phyloP scores from a whole-genome alignment of 2,888 invertebrate species.

The Andrena chrysosceles region DNA sequence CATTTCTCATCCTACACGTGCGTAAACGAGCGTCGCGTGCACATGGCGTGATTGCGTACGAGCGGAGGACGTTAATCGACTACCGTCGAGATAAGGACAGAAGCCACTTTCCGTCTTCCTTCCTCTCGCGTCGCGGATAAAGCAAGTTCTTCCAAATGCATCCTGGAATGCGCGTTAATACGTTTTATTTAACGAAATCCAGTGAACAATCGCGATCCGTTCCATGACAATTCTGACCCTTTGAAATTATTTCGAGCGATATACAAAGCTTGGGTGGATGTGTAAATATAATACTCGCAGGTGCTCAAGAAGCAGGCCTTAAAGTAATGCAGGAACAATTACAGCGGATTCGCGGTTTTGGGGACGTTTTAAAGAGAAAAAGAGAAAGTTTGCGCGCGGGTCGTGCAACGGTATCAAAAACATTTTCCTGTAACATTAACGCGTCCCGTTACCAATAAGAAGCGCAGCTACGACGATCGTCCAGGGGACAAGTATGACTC shows the following conservation, averaged over 20 bases:
- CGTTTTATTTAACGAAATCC: constrained; percentile 22
- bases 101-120: constrained; percentile 60
- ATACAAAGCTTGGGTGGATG: not conserved
- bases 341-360: constrained; percentile 2
- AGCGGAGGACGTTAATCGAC: constrained; percentile 56
- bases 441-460: constrained; percentile 26
- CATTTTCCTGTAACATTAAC: constrained; percentile 1
- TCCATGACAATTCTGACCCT: not conserved
- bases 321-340: not conserved
- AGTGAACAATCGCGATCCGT: not conserved
- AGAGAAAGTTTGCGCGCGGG: constrained; percentile 42
- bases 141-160: constrained; percentile 2
- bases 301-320: constrained; percentile 5
- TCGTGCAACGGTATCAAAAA: constrained; percentile 31
- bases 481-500: not conserved
- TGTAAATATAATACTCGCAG: not conserved
- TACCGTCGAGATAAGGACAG: constrained; percentile 41
- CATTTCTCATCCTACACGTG: constrained; percentile 55
- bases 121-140: not conserved
- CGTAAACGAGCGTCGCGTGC: constrained; percentile 27
- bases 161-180: not conserved
- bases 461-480: constrained; percentile 15
- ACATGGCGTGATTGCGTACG: constrained; percentile 44
- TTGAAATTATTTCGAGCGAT: not conserved
- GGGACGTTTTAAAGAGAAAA: constrained; percentile 15